Evolutionary conservation across 1,140 invertebrate species (phyloP), one percentile per base, ranked within the genome.

Genomic region (Lerema accius): DNA sequence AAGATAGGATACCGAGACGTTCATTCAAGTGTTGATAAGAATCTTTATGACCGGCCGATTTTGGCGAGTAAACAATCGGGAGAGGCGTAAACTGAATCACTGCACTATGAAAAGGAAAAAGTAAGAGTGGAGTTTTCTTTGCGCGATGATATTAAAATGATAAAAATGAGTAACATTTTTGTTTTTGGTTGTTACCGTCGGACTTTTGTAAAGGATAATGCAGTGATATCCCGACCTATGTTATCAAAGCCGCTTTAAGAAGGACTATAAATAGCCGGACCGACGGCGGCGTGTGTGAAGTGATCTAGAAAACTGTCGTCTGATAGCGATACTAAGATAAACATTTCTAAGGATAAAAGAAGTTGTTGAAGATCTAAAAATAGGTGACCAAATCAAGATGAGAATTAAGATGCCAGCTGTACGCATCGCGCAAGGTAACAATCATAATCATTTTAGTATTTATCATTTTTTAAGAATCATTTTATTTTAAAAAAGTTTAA

Each of bases 361-460:
- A 81, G 77, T 86, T 83, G 69, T 80, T 82, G 73, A 89, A 89
- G 78, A 83, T 77, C 77, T 84, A 89, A 90, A 90, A 86, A 90
- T 90, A 90, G 88, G 88, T 90, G 88, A 90, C 83, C 88, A 89
- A 86, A 86, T 86, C 95, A 97, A 94, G 93, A 97, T 97, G 96
- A 96, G 96, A 96, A 97, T 97, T 93, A 97, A 97, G 94, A 97
- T 97, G 96, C 96, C 96, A 91, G 96, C 96, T 91, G 96, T 97
- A 91, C 94, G 96, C 92, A 97, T 97, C 93, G 96, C 96, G 91
- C 96, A 97, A 96, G 96, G 96, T 97, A 92, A 77, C 28, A 9
- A 73, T 67, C 26, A 42, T n/a, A n/a, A n/a, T n/a, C 7, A 49
- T 50, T 64, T 51, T 46, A 51, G n/a, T 23, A 45, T 61, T 64